These are phyloP conservation scores for Eumacrocentrus americanus DNA, from an alignment of 2,888 invertebrate species.

Conservation along the genomic window DNA sequence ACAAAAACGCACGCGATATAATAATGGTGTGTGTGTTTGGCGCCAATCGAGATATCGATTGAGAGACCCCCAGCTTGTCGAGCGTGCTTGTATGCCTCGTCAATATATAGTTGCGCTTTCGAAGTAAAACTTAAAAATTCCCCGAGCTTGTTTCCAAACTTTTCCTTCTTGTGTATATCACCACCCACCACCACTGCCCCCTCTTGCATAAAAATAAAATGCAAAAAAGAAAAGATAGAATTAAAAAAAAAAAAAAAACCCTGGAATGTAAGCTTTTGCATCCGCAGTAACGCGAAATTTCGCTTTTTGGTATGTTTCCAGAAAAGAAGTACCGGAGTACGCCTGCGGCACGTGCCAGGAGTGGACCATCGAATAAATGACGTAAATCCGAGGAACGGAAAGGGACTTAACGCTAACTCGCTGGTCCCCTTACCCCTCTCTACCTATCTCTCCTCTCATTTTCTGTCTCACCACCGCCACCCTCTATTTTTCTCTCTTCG, in stretches of 20 bases:
- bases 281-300: conserved; percentile 56
- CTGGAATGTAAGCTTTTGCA: conserved; percentile 50
- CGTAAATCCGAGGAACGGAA: conserved; percentile 58
- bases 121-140: conserved; percentile 12
- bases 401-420: conserved; percentile 59
- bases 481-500: conserved; percentile 66
- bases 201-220: neutral
- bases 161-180: neutral
- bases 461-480: conserved; percentile 60
- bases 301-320: conserved; percentile 56
- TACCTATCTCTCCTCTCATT: conserved; percentile 63
- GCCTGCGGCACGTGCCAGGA: conserved; percentile 55
- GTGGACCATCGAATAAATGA: conserved; percentile 56
- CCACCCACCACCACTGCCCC: conserved; percentile 19
- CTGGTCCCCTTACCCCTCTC: conserved; percentile 48
- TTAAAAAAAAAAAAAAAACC: conserved; percentile 38
- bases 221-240: neutral
- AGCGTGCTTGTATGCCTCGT: conserved; percentile 39
- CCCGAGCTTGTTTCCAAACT: conserved; percentile 20
- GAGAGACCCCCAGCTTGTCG: neutral
- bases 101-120: conserved; percentile 37
- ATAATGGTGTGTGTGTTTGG: conserved; percentile 8
- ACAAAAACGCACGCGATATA: neutral
- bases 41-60: conserved; percentile 25
- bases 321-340: conserved; percentile 50